Evolutionary conservation across 2,797 vertebrate species (phyloP).

Genomic region (Geotrypetes seraphini): DNA sequence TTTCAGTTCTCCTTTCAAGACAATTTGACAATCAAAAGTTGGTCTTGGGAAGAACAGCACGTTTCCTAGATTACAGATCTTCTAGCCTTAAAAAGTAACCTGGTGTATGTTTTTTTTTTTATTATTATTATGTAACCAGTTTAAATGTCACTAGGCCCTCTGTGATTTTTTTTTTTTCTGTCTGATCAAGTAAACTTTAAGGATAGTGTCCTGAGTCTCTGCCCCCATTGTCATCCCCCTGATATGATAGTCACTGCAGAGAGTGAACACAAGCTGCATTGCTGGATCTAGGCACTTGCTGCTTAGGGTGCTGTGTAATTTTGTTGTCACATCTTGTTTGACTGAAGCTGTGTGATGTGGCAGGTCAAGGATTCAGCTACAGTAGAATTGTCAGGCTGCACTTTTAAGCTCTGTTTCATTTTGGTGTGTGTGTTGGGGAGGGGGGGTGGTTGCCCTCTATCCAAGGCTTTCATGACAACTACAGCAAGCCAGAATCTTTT

Average conservation of each 20-base stretch:
- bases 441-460: background rate
- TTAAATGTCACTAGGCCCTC: background rate
- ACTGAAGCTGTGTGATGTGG: slow-evolving; percentile 16
- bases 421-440: too few species aligned
- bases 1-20: background rate
- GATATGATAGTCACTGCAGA: background rate
- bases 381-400: slow-evolving; percentile 6
- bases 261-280: background rate
- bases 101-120: slow-evolving; percentile 6
- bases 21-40: too few species aligned
- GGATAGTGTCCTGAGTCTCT: background rate
- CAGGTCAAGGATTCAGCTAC: slow-evolving; percentile 10
- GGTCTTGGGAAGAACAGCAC: background rate
- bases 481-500: background rate
- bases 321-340: slow-evolving; percentile 16
- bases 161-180: too few species aligned
- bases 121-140: background rate
- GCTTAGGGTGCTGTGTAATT: slow-evolving; percentile 3
- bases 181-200: background rate
- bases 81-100: background rate
- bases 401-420: slow-evolving; percentile 11
- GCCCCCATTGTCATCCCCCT: background rate
- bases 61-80: too few species aligned
- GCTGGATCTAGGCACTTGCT: slow-evolving; percentile 3
- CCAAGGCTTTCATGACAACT: background rate